A percentile compares a stretch with the other conserved stretches of the same genome.
Evolutionary conservation across 2,888 invertebrate genomes (phyloP).

Genomic region (Drosophila merina): DNA sequence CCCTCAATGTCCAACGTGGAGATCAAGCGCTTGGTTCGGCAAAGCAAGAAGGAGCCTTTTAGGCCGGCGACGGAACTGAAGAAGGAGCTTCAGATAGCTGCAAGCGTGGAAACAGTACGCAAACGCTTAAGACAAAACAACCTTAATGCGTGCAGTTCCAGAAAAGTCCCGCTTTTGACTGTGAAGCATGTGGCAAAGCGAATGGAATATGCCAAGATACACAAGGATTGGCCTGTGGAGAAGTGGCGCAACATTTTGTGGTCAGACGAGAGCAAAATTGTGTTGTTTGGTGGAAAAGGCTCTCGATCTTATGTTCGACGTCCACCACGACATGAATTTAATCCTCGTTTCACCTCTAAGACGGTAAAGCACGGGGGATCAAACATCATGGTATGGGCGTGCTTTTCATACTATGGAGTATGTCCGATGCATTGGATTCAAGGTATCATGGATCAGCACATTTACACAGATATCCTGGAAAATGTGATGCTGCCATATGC

Average conservation of each 20-base stretch:
- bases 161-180: too few relatives aligned
- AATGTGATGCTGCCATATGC: background rate
- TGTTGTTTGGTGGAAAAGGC: background rate
- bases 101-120: too few relatives aligned
- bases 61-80: too few relatives aligned
- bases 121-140: too few relatives aligned
- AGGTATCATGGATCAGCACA: background rate
- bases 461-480: background rate
- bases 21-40: too few relatives aligned
- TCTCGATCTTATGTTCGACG: background rate
- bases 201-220: too few relatives aligned
- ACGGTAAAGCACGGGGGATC: background rate
- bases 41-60: too few relatives aligned
- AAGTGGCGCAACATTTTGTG: background rate
- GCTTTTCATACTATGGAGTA: background rate
- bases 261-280: background rate
- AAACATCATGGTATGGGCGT: background rate
- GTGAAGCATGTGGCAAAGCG: too few relatives aligned
- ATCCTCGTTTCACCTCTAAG: background rate
- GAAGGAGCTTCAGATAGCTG: too few relatives aligned
- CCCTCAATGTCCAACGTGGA: too few relatives aligned
- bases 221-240: background rate
- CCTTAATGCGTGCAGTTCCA: too few relatives aligned
- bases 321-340: background rate
- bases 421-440: background rate